Base-by-base conservation (phyloP, 2,113 vertebrate genomes). In the Bucco capensis region DNA sequence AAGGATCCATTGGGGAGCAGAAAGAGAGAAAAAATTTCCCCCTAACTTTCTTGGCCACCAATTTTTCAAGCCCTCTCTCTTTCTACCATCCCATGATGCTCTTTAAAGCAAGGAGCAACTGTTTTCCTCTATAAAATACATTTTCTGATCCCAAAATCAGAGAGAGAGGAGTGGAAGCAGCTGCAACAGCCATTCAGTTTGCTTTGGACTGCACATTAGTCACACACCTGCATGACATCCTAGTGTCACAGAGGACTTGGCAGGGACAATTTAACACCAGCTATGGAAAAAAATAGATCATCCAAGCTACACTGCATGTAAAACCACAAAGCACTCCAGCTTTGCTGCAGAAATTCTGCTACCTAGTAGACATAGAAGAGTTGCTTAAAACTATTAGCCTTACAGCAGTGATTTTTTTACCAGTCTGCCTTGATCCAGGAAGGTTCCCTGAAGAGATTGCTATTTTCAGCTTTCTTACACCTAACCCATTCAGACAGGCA, bases 1-100 rank as follows among this genome's bases (percentile, higher is more conserved):
- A 3, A 75, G 37, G 40, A 66, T 80, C 54, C 0, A 0, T 58
- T 70, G 61, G 24, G 19, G 54, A 83, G 49, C 0, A 0, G 77
- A 66, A 75, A 54, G 9, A 75, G 49, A 33, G 24, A 7, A 58
- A 77, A 49, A 58, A 22, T 13, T 53, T 57, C 7, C 46, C 23
- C 42, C 13, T 70, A 61, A 31, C 57, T 73, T 75, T 72, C 72
- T 73, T 58, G 72, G 27, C 82, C 84, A 25, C 28, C 40, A 35
- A 16, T 61, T 51, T 80, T 71, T 44, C 23, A 67, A 62, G 49
- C 18, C 30, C 42, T 73, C 11, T 47, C 22, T 35, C 11, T 57
- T 83, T 37, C 79, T 65, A 62, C n/a, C 66, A 73, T 80, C 79
- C 57, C 28, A 42, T 5, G 1, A 9, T 10, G 22, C 22, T 86